phyloP scores from a whole-genome alignment of 2,888 invertebrate species.

The Dascillus cervinus region DNA sequence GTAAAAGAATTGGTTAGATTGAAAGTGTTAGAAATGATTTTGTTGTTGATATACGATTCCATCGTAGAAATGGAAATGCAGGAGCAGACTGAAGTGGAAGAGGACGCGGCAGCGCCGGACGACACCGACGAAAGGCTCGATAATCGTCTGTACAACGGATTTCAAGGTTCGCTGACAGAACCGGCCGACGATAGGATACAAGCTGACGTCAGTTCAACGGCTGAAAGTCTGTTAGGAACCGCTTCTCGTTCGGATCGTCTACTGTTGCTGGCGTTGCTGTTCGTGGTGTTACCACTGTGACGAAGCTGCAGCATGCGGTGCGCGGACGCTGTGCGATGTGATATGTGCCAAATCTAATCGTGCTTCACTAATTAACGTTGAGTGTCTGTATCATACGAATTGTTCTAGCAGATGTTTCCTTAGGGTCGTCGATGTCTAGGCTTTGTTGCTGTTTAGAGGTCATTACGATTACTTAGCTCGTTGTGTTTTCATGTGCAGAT shows the following conservation, averaged over 20 bases:
- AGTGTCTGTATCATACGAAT: conserved; percentile 29
- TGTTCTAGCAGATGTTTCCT: conserved; percentile 24
- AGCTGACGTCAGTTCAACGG: conserved; percentile 12
- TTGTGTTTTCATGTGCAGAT: no score
- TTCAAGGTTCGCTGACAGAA: conserved; percentile 59
- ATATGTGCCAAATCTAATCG: conserved; percentile 41
- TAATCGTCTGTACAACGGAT: conserved; percentile 45
- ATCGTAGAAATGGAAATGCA: conserved; percentile 57
- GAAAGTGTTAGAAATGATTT: no score
- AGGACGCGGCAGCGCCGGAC: conserved; percentile 32
- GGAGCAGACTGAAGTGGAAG: conserved; percentile 45
- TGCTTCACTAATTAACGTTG: conserved; percentile 39
- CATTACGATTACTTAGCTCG: no score
- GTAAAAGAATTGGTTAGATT: no score
- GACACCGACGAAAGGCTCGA: conserved; percentile 34
- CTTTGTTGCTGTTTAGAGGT: conserved; percentile 24
- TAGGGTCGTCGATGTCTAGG: conserved; percentile 30
- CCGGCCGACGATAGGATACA: conserved; percentile 40
- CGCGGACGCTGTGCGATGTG: conserved; percentile 32
- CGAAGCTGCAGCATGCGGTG: conserved; percentile 28
- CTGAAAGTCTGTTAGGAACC: conserved; percentile 15
- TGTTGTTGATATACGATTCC: no score
- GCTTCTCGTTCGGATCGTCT: conserved; percentile 10
- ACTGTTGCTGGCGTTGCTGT: conserved; percentile 3
- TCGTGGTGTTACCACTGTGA: conserved; percentile 31